Evolutionary conservation across 1,140 invertebrate genomes (phyloP).

Genomic region (Drosophila ananassae): DNA sequence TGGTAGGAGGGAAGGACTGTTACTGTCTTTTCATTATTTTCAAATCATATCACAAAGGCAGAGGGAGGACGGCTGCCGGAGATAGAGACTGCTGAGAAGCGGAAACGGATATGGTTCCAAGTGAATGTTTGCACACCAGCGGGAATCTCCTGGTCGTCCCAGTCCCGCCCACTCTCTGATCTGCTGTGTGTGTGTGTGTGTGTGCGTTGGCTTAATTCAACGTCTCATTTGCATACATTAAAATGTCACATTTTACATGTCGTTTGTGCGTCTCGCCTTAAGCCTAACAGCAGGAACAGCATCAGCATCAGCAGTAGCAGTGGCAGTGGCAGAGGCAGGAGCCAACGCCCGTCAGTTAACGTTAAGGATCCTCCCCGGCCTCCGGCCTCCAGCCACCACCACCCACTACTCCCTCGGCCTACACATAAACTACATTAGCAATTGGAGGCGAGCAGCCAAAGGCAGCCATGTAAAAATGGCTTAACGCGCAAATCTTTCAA

Average conservation of each 20-base stretch:
- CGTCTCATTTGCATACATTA: slow-evolving; percentile 83
- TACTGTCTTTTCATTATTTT: slow-evolving; percentile 78
- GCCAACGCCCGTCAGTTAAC: slow-evolving; percentile 69
- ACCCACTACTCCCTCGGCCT: slow-evolving; percentile 16
- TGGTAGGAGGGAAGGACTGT: slow-evolving; percentile 11
- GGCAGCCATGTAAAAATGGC: slow-evolving; percentile 79
- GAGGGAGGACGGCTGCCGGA: background rate
- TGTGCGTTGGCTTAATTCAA: slow-evolving; percentile 74
- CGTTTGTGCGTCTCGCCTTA: slow-evolving; percentile 77
- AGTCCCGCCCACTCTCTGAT: background rate
- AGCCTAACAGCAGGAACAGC: slow-evolving; percentile 60
- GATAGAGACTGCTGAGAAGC: slow-evolving; percentile 27
- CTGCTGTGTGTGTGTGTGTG: slow-evolving; percentile 17
- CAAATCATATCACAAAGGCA: slow-evolving; percentile 76
- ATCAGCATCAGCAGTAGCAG: slow-evolving; percentile 43
- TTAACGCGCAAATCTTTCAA: slow-evolving; percentile 82
- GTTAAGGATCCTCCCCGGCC: slow-evolving; percentile 55
- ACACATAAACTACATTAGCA: slow-evolving; percentile 82
- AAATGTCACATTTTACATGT: slow-evolving; percentile 83
- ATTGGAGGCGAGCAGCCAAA: slow-evolving; percentile 57
- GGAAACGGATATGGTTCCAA: slow-evolving; percentile 75
- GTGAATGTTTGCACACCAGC: slow-evolving; percentile 61
- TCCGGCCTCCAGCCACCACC: background rate
- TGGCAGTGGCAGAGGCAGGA: background rate
- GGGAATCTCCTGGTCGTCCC: slow-evolving; percentile 11